Conservation (phyloP, 1,140 invertebrate genomes). For the Drosophila parabipectinata region DNA sequence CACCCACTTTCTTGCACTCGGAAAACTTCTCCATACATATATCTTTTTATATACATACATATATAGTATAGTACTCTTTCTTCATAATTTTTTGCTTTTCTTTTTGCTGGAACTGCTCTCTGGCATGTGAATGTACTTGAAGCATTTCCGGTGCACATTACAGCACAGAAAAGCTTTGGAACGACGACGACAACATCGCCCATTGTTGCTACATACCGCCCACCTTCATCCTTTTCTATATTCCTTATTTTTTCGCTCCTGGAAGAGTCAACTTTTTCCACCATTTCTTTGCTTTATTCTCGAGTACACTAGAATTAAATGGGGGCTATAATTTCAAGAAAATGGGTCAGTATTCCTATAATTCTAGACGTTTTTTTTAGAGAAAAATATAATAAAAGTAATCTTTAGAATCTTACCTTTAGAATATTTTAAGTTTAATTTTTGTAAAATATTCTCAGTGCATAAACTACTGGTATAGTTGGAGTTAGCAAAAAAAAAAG, state of each 20-base stretch:
- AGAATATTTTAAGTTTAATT: background rate
- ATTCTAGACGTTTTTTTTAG: background rate
- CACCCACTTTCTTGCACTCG: conserved; percentile 49
- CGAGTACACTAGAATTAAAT: conserved; percentile 5
- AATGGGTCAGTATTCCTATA: background rate
- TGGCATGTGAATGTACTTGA: conserved; percentile 80
- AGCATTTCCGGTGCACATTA: conserved; percentile 81
- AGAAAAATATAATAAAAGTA: background rate
- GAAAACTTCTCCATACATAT: conserved; percentile 17
- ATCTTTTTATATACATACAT: background rate
- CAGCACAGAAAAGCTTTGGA: conserved; percentile 33
- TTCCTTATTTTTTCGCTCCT: conserved; percentile 1
- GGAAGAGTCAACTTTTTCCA: conserved; percentile 62
- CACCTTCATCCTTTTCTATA: conserved; percentile 3
- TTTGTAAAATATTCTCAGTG: background rate
- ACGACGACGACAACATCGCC: conserved; percentile 63
- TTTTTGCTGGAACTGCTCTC: conserved; percentile 52
- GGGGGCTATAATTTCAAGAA: background rate
- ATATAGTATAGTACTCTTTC: conserved; percentile 25
- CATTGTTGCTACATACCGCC: conserved; percentile 67
- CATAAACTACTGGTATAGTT: conserved; percentile 16
- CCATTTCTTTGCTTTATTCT: conserved; percentile 42
- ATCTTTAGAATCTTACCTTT: no score
- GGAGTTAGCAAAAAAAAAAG: conserved; percentile 20
- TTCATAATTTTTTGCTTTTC: conserved; percentile 42